phyloP scores from a whole-genome alignment of 2,113 vertebrate species.

The Myotis lucifugus region DNA sequence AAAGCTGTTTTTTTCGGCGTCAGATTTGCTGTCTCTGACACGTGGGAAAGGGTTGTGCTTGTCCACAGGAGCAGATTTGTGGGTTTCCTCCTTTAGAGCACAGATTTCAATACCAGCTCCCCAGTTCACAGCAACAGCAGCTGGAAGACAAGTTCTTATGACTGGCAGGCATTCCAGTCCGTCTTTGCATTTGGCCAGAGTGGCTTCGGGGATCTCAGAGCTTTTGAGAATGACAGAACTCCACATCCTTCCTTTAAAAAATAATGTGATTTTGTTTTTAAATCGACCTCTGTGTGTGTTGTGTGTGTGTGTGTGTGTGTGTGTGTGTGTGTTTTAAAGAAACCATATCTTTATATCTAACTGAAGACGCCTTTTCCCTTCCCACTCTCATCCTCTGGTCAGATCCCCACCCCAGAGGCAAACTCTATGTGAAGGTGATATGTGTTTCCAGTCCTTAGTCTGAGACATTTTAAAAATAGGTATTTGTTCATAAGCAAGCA shows the following conservation, averaged over 20 bases:
- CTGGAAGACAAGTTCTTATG: neutral
- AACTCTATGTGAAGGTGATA: neutral
- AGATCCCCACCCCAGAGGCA: neutral
- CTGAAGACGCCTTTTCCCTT: neutral
- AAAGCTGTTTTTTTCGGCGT: neutral
- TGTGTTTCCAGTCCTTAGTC: neutral
- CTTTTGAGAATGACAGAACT: neutral
- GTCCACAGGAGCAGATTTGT: neutral
- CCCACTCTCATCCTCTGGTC: neutral
- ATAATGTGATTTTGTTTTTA: neutral
- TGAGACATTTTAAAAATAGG: neutral
- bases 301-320: neutral
- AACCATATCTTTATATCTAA: neutral
- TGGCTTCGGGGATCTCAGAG: neutral
- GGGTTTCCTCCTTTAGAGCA: neutral
- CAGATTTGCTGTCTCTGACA: neutral
- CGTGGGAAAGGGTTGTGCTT: neutral
- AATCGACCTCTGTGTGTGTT: neutral
- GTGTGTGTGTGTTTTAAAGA: neutral
- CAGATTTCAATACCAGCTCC: neutral
- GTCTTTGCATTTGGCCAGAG: neutral
- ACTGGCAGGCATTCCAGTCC: neutral
- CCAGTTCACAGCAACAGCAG: neutral
- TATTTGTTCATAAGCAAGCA: conserved; percentile 8
- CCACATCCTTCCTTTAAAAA: neutral